Conservation (phyloP, 2,113 vertebrate genomes). For the Budorcas taxicolor region DNA sequence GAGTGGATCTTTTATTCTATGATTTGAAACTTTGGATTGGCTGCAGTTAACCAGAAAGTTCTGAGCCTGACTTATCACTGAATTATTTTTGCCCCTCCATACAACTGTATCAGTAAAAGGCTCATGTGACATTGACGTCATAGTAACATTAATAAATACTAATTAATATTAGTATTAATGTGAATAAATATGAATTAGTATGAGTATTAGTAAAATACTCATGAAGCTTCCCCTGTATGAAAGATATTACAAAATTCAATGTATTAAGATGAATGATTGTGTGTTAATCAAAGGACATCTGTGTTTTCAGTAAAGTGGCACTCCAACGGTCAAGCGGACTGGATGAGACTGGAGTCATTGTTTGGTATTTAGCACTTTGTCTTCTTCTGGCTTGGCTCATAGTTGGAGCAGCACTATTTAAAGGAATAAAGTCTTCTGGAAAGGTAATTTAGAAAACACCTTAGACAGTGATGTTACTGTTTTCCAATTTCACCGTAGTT, state of each 20-base stretch:
- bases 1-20: not conserved
- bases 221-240: not conserved
- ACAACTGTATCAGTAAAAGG: not conserved
- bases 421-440: constrained; percentile 96
- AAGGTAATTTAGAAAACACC: constrained; percentile 83
- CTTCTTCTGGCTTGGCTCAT: constrained; percentile 90
- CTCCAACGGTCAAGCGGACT: constrained; percentile 88
- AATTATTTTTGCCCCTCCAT: not conserved
- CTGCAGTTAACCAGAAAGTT: not conserved
- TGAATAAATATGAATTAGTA: not conserved
- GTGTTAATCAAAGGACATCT: constrained; percentile 21
- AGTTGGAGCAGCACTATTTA: constrained; percentile 85
- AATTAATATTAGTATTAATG: not conserved
- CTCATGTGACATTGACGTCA: not conserved
- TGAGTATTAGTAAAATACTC: constrained; percentile 6
- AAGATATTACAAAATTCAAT: not conserved
- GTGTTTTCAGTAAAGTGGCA: constrained; percentile 81
- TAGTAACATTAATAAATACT: not conserved
- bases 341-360: constrained; percentile 87
- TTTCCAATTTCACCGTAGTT: constrained; percentile 24
- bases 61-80: not conserved
- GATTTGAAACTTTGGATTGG: not conserved
- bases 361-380: constrained; percentile 96
- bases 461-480: not conserved
- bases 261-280: not conserved